Evolutionary conservation across 1,140 invertebrate genomes (phyloP).

Genomic region (Formica selysi): DNA sequence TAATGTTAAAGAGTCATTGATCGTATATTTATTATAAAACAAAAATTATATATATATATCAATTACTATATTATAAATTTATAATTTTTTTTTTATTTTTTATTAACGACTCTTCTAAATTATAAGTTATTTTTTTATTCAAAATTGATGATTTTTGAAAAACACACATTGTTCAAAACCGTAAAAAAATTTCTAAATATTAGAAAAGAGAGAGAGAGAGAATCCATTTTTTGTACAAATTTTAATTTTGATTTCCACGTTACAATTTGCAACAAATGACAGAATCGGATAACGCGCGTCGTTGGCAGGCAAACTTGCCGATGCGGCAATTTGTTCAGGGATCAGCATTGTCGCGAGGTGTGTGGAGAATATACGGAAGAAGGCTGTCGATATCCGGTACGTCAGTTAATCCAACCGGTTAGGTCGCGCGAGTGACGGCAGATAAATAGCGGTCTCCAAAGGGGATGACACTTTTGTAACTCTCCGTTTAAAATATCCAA

Average conservation of each 20-base stretch:
- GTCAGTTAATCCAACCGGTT: slow-evolving; percentile 26
- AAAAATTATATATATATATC: neutral
- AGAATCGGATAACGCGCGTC: neutral
- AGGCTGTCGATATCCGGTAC: slow-evolving; percentile 50
- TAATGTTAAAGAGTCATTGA: neutral
- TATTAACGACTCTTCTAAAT: no score
- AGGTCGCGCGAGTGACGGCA: neutral
- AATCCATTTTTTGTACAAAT: neutral
- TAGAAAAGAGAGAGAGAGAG: neutral
- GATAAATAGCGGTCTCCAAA: slow-evolving; percentile 19
- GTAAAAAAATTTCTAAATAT: no score
- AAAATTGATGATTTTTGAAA: neutral
- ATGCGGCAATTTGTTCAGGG: slow-evolving; percentile 49
- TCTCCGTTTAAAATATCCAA: slow-evolving; percentile 5
- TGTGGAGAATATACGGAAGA: slow-evolving; percentile 16
- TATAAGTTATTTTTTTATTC: neutral
- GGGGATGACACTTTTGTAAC: slow-evolving; percentile 22
- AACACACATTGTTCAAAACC: neutral
- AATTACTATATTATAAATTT: no score
- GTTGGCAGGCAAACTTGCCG: slow-evolving; percentile 23
- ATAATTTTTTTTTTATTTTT: neutral
- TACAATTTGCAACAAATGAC: neutral
- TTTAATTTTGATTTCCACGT: slow-evolving; percentile 1
- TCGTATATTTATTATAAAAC: neutral
- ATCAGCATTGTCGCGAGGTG: slow-evolving; percentile 40